Conservation (phyloP, 2,888 invertebrate genomes). For the Leucoma salicis region DNA sequence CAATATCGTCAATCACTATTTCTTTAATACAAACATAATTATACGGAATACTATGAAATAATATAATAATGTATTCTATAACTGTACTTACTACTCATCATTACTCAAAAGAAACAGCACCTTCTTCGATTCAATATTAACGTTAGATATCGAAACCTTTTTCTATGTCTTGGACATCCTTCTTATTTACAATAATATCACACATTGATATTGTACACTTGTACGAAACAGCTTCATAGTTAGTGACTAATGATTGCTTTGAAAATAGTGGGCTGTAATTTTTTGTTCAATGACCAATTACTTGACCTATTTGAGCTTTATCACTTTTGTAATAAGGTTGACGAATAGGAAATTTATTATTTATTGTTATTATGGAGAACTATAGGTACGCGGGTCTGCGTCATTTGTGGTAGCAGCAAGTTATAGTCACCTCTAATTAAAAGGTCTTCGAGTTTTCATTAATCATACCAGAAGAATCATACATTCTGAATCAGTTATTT, state of each 20-base stretch:
- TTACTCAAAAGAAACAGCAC: conserved; percentile 34
- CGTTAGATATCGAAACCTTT: conserved; percentile 24
- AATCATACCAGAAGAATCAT: conserved; percentile 12
- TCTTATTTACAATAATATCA: conserved; percentile 62
- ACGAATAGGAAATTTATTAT: too few relatives aligned
- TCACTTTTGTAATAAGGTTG: too few relatives aligned
- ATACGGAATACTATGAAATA: conserved; percentile 2
- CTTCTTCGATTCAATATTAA: conserved; percentile 39
- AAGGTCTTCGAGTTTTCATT: conserved; percentile 25
- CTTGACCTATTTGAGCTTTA: too few relatives aligned
- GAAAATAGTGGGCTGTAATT: too few relatives aligned
- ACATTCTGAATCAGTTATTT: conserved; percentile 8
- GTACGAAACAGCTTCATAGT: conserved; percentile 31
- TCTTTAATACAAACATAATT: conserved; percentile 11
- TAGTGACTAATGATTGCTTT: conserved; percentile 26
- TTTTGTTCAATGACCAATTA: too few relatives aligned
- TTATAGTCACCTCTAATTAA: conserved; percentile 26
- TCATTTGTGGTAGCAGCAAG: too few relatives aligned
- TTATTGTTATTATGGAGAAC: too few relatives aligned
- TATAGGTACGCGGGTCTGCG: too few relatives aligned
- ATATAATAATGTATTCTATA: neutral
- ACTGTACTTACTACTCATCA: conserved; percentile 8
- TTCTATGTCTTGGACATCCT: conserved; percentile 58
- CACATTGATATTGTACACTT: conserved; percentile 64
- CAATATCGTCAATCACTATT: conserved; percentile 5